These are phyloP conservation scores for Pempheris klunzingeri DNA, from an alignment of 2,797 vertebrate genomes.

Conservation along the genomic window DNA sequence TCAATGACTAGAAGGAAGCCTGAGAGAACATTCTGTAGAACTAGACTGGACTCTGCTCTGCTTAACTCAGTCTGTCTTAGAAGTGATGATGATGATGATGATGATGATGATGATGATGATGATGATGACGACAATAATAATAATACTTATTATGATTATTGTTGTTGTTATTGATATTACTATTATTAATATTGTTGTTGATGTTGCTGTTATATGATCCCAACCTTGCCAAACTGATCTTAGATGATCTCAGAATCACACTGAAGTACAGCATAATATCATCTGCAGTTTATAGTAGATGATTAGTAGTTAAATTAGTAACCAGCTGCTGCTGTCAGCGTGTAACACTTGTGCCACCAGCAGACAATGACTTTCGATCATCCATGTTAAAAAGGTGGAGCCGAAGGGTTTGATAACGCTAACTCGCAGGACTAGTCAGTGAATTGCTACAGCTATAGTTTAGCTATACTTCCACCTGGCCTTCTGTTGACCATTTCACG, in stretches of 20 bases:
- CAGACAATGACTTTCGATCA: background rate
- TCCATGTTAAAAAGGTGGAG: background rate
- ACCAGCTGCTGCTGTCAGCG: constrained; percentile 4
- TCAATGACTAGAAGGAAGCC: constrained; percentile 62
- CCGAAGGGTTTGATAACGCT: too few species aligned
- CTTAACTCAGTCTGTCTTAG: background rate
- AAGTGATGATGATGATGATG: too few species aligned
- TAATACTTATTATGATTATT: too few species aligned
- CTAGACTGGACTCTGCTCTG: constrained; percentile 15
- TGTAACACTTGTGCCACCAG: constrained; percentile 14
- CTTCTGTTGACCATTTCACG: background rate
- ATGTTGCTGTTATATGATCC: too few species aligned
- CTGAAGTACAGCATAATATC: background rate
- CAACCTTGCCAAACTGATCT: background rate
- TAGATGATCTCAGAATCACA: constrained; percentile 13
- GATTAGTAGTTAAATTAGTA: too few species aligned
- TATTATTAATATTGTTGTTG: background rate
- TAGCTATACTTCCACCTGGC: background rate
- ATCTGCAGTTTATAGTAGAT: background rate
- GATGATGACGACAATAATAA: too few species aligned
- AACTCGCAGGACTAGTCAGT: background rate
- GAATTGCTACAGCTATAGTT: background rate
- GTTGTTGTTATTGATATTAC: too few species aligned
- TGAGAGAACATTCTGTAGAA: constrained; percentile 70
- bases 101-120: too few species aligned